These are phyloP conservation scores for Oligia latruncula DNA, from an alignment of 2,888 invertebrate species.

Conservation along the genomic window DNA sequence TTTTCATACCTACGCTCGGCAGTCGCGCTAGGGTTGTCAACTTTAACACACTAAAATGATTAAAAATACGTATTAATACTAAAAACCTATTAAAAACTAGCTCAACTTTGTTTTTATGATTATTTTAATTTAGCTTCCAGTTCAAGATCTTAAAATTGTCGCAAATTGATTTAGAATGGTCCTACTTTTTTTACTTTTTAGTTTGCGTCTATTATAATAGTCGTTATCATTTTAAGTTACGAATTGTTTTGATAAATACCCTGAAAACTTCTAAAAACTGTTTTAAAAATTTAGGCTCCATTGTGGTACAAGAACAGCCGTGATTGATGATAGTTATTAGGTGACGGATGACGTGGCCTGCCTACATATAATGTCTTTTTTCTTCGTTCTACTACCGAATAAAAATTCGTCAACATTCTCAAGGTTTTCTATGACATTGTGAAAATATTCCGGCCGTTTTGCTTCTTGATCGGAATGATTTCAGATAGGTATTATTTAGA, in stretches of 20 bases:
- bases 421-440: background rate
- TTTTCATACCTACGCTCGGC: too few relatives aligned
- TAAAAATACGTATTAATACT: too few relatives aligned
- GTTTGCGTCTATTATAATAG: too few relatives aligned
- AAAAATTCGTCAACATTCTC: constrained; percentile 63
- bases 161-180: background rate
- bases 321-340: constrained; percentile 80
- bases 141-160: background rate
- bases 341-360: constrained; percentile 56
- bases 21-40: too few relatives aligned
- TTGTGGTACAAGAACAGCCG: constrained; percentile 62
- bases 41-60: too few relatives aligned
- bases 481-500: background rate
- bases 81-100: too few relatives aligned
- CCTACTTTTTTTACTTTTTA: background rate
- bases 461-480: background rate
- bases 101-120: background rate
- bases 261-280: constrained; percentile 2
- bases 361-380: constrained; percentile 66
- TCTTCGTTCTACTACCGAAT: constrained; percentile 62
- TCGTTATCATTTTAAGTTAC: background rate
- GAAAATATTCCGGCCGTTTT: background rate
- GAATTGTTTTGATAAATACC: constrained; percentile 2
- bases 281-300: constrained; percentile 18
- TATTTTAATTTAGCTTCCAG: background rate